phyloP scores from a whole-genome alignment of 2,797 vertebrate species.

The Epinephelus coioides region DNA sequence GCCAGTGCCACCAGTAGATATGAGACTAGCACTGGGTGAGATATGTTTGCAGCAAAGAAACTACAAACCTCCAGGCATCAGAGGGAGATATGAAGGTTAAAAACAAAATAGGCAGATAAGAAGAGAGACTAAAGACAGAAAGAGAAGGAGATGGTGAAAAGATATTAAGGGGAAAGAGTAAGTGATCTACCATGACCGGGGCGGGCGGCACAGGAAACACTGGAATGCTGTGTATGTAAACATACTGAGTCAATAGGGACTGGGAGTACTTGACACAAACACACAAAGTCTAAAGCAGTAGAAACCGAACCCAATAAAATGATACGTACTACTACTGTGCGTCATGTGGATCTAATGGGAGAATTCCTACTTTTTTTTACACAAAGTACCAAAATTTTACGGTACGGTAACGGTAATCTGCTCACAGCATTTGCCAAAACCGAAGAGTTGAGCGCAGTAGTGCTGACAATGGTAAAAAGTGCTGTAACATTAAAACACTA shows the following conservation, averaged over 20 bases:
- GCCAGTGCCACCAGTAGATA: background rate
- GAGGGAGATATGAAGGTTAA: constrained; percentile 6
- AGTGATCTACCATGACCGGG: constrained; percentile 16
- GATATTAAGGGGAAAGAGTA: constrained; percentile 5
- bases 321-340: constrained; percentile 3
- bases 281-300: constrained; percentile 12
- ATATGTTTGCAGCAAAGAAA: constrained; percentile 32
- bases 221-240: constrained; percentile 75
- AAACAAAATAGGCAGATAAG: background rate
- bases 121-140: constrained; percentile 4
- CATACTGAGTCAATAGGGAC: constrained; percentile 55
- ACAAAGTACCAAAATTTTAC: background rate
- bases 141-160: constrained; percentile 12
- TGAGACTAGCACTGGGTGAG: background rate
- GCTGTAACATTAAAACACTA: background rate
- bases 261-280: constrained; percentile 32
- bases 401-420: background rate
- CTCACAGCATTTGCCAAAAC: constrained; percentile 4
- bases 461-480: background rate
- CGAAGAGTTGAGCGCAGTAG: background rate
- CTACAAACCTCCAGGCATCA: constrained; percentile 20
- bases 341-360: constrained; percentile 14
- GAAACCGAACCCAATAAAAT: constrained; percentile 17
- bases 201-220: constrained; percentile 52
- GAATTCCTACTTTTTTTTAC: background rate